These are phyloP conservation scores for Lepilemur septentrionalis DNA, from an alignment of 2,797 vertebrate genomes.

Conservation along the genomic window DNA sequence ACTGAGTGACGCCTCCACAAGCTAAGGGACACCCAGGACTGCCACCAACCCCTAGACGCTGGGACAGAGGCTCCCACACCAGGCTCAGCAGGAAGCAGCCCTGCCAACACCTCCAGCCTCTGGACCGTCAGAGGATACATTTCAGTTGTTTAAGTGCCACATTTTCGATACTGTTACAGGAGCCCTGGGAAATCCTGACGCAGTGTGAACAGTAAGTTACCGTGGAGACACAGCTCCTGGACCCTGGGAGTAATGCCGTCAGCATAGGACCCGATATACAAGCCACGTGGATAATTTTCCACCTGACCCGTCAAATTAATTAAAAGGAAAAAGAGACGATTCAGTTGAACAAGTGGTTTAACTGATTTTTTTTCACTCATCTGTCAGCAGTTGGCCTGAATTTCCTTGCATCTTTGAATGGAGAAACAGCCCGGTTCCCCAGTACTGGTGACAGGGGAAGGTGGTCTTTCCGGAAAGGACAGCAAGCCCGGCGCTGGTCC, in stretches of 20 bases:
- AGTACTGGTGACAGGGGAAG: background rate
- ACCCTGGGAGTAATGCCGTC: accelerated
- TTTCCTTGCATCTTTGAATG: background rate
- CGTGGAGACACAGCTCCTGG: accelerated
- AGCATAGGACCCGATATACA: accelerated
- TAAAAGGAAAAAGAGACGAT: background rate
- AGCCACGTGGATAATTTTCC: background rate
- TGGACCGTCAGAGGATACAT: accelerated
- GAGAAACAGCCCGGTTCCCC: background rate
- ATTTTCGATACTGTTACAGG: background rate
- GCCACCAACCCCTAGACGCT: background rate
- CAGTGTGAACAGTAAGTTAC: accelerated
- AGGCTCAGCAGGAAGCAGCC: background rate
- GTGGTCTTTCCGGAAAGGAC: too few species aligned
- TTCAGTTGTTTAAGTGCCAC: accelerated
- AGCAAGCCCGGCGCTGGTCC: accelerated
- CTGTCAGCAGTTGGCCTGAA: background rate
- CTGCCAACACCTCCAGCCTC: accelerated
- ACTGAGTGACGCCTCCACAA: accelerated
- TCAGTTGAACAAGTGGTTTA: background rate
- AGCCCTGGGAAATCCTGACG: background rate
- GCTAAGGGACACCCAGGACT: accelerated
- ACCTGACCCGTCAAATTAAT: background rate
- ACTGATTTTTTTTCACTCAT: background rate
- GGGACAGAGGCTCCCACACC: background rate